These are phyloP conservation scores for Heteronetta atricapilla DNA, from an alignment of 2,113 vertebrate genomes.

Conservation along the genomic window DNA sequence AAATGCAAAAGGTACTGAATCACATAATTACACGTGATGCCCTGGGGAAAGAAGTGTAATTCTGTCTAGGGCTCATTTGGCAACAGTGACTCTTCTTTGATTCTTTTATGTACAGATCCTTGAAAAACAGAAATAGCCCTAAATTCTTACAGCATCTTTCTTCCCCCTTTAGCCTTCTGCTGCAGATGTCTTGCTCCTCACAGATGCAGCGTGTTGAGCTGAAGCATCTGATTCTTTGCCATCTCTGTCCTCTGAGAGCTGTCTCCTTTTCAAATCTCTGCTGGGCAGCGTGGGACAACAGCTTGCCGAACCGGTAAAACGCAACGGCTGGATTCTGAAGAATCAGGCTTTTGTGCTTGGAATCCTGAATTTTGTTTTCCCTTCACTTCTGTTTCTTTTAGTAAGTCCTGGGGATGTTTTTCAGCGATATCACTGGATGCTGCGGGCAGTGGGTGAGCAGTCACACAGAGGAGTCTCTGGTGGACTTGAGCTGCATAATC, in stretches of 20 bases:
- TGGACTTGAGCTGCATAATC: constrained; percentile 79
- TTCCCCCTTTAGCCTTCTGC: neutral
- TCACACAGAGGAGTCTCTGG: constrained; percentile 81
- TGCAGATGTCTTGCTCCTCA: neutral
- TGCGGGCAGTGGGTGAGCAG: neutral
- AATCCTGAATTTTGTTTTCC: neutral
- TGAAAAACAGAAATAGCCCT: constrained; percentile 20
- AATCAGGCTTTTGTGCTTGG: constrained; percentile 49
- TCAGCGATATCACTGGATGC: neutral
- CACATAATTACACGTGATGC: constrained; percentile 20
- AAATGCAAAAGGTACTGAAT: neutral
- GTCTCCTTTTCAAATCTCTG: constrained; percentile 35
- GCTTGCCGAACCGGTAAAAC: constrained; percentile 12
- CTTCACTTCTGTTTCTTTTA: neutral
- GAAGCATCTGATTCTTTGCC: constrained; percentile 66
- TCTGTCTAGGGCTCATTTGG: constrained; percentile 23
- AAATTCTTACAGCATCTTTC: constrained; percentile 6
- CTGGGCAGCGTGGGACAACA: neutral
- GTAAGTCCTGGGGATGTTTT: neutral
- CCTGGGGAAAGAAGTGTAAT: neutral
- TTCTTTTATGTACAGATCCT: constrained; percentile 46
- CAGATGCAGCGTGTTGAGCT: constrained; percentile 40
- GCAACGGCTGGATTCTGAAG: constrained; percentile 33
- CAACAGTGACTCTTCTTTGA: constrained; percentile 8
- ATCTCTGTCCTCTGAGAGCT: constrained; percentile 28